A percentile compares a stretch with the other conserved stretches of the same genome.
Conservation (phyloP, 2,888 invertebrate genomes). For the Synanthedon andrenaeformis region DNA sequence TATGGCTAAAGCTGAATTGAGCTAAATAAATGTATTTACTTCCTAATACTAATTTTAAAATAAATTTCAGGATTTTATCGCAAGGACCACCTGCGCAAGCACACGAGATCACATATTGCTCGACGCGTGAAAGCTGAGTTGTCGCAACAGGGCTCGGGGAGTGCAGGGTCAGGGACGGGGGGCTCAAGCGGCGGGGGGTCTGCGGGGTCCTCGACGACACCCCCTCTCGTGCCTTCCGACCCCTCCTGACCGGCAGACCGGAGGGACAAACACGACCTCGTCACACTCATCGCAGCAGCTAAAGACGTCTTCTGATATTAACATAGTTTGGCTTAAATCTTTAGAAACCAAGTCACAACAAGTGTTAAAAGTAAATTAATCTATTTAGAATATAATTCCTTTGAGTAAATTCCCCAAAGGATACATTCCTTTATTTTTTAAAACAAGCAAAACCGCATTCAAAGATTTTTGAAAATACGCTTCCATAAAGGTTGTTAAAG, state of each 20-base stretch:
- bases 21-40: no score
- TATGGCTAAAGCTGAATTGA: no score
- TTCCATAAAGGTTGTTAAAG: no score
- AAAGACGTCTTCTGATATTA: conserved; percentile 43
- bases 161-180: conserved; percentile 32
- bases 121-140: conserved; percentile 87
- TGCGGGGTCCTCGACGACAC: conserved; percentile 25
- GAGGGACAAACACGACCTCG: conserved; percentile 41
- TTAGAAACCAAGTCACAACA: no score
- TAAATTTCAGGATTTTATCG: conserved; percentile 79
- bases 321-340: not conserved
- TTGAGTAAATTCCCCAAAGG: no score
- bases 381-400: no score
- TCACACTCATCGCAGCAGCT: conserved; percentile 50
- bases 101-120: conserved; percentile 86
- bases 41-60: no score
- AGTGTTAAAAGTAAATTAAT: no score
- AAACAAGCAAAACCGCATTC: no score
- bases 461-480: no score
- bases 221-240: conserved; percentile 23
- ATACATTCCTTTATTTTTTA: no score
- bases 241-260: conserved; percentile 61
- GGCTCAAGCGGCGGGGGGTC: conserved; percentile 28
- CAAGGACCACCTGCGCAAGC: conserved; percentile 88
- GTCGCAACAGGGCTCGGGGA: conserved; percentile 74